These are phyloP conservation scores for Prunella strophiata DNA, from an alignment of 2,797 vertebrate genomes.

Conservation along the genomic window DNA sequence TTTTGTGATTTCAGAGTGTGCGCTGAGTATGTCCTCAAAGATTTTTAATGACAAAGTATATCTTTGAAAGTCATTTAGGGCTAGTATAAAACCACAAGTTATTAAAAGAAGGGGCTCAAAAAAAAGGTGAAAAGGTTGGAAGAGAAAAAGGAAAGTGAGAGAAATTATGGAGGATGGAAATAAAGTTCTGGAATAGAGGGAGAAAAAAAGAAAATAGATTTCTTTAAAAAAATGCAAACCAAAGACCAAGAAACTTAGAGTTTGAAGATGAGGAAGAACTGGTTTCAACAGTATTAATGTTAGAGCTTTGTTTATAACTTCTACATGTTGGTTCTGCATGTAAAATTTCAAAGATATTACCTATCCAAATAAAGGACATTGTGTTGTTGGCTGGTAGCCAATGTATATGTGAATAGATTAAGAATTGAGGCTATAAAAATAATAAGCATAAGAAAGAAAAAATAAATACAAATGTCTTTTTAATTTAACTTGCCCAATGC, in stretches of 20 bases:
- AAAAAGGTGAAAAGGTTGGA: not conserved
- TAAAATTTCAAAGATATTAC: not conserved
- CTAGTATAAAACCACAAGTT: not conserved
- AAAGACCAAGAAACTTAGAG: not conserved
- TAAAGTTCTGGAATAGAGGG: not conserved
- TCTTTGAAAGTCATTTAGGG: not conserved
- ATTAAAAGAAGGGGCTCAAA: not conserved
- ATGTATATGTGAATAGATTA: not conserved
- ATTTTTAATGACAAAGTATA: not conserved
- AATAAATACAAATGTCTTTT: not conserved
- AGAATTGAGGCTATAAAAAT: not conserved
- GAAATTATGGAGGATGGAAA: not conserved
- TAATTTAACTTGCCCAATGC: not conserved
- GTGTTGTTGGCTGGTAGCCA: not conserved
- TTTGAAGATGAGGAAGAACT: not conserved
- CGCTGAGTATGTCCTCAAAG: not conserved
- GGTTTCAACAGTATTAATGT: not conserved
- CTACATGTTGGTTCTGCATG: not conserved
- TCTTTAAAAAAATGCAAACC: not conserved
- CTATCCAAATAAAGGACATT: not conserved
- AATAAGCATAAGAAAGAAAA: not conserved
- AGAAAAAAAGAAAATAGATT: not conserved
- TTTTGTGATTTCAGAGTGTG: not conserved
- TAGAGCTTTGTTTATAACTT: not conserved
- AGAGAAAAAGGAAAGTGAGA: not conserved